Evolutionary conservation across 2,797 vertebrate genomes (phyloP), one percentile per base, ranked within the genome.

Genomic region (Hoplostethus mediterraneus): DNA sequence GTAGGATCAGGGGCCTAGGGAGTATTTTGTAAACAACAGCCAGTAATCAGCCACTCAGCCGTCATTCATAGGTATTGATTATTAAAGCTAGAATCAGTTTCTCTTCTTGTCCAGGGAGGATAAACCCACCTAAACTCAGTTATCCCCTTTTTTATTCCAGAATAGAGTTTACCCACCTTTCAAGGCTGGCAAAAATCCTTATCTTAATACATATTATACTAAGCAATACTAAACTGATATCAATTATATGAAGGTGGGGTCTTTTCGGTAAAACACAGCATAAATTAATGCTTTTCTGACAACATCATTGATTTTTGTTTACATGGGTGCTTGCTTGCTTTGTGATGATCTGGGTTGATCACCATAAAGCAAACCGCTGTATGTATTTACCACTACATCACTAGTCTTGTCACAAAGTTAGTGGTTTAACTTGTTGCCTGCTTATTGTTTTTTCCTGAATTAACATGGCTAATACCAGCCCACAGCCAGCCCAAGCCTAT

Each of bases 341-440:
- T 14, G 6, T 63, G 45, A 10, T 17, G 40, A 9, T 59, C 9
- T 28, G 25, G 21, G 21, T 21, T 21, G 21, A 21, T 21, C 21
- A 21, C 1, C 21, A 21, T 21, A 21, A 21, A 21, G 21, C 21
- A 21, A 21, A 21, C 21, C 21, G 21, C 21, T 21, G 21, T 21
- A 21, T 21, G 21, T 21, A 21, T 21, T 21, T 21, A 21, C 48
- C 8, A 1, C 56, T 38, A 42, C 52, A 51, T 54, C 36, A 54
- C 47, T 21, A 13, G 40, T 73, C 6, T 25, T 72, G 33, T 73
- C 58, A 54, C 61, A 68, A 66, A 58, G 62, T 69, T 74, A 75
- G 54, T 60, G 81, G 63, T 79, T 71, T 58, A 82, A 84, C 82
- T 67, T 83, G 79, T 75, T 85, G 67, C 77, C 49, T 28, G 36